Conservation (phyloP, 2,113 vertebrate species). For the Poecilia latipinna region DNA sequence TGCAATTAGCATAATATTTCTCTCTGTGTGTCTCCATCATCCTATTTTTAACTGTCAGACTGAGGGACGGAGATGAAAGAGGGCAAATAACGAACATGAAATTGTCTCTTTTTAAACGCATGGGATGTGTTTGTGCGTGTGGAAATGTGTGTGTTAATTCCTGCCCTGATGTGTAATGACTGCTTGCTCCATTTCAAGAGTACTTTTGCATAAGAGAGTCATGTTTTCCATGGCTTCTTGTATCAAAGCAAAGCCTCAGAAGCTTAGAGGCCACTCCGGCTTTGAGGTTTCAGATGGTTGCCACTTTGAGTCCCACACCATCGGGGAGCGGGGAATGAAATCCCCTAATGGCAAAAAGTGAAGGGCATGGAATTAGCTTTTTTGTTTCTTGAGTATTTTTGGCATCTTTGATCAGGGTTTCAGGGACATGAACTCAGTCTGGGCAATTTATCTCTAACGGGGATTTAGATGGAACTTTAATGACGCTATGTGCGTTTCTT, state of each 20-base stretch:
- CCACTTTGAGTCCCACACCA: slow-evolving; percentile 35
- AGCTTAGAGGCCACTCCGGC: slow-evolving; percentile 26
- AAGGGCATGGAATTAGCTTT: slow-evolving; percentile 32
- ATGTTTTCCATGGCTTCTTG: slow-evolving; percentile 24
- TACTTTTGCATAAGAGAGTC: slow-evolving; percentile 39
- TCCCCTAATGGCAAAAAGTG: slow-evolving; percentile 15
- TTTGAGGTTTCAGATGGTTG: slow-evolving; percentile 51
- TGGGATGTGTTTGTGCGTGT: background rate
- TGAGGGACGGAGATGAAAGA: slow-evolving; percentile 51
- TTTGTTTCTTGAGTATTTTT: slow-evolving; percentile 42
- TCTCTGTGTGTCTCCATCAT: slow-evolving; percentile 48
- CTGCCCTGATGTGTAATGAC: slow-evolving; percentile 46
- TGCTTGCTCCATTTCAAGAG: slow-evolving; percentile 39
- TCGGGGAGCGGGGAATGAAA: slow-evolving; percentile 11
- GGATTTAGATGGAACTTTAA: background rate
- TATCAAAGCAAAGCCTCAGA: slow-evolving; percentile 47
- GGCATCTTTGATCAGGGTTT: slow-evolving; percentile 48
- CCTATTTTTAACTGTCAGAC: slow-evolving; percentile 54
- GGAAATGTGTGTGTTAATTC: background rate
- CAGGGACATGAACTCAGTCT: slow-evolving; percentile 14
- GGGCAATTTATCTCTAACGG: background rate
- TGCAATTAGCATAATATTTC: slow-evolving; percentile 56
- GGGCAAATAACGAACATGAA: slow-evolving; percentile 55
- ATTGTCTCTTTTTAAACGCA: slow-evolving; percentile 46
- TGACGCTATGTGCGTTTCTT: background rate